phyloP scores from a whole-genome alignment of 2,888 invertebrate genomes.

The Melanchra persicariae region DNA sequence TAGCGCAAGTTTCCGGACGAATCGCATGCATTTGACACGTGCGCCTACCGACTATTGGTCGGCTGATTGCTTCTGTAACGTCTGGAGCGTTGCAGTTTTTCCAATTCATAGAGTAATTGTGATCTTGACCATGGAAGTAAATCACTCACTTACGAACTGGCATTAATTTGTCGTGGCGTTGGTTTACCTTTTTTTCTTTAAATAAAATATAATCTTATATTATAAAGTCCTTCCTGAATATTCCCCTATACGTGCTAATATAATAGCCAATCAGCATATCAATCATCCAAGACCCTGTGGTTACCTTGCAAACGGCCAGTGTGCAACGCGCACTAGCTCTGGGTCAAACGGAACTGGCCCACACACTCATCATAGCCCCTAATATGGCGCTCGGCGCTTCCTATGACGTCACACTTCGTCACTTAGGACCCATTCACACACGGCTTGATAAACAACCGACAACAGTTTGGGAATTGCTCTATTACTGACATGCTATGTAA shows the following conservation, averaged over 20 bases:
- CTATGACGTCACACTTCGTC: slow-evolving; percentile 59
- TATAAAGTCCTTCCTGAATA: too few relatives aligned
- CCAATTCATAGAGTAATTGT: background rate
- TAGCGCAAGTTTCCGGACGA: slow-evolving; percentile 71
- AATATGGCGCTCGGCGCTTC: slow-evolving; percentile 69
- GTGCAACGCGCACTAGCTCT: slow-evolving; percentile 40
- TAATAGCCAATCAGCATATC: background rate
- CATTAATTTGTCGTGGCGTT: background rate
- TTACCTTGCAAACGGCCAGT: slow-evolving; percentile 25
- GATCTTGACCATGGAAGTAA: slow-evolving; percentile 17
- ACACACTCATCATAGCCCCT: slow-evolving; percentile 67
- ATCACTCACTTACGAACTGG: background rate
- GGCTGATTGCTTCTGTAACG: slow-evolving; percentile 12
- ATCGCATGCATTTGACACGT: slow-evolving; percentile 64
- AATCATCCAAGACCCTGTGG: background rate
- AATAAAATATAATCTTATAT: too few relatives aligned
- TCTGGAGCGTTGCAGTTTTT: slow-evolving; percentile 24
- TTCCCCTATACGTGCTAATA: background rate
- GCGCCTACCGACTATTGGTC: slow-evolving; percentile 52
- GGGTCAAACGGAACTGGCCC: slow-evolving; percentile 72
- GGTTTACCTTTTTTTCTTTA: background rate
- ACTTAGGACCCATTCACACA: slow-evolving; percentile 54
- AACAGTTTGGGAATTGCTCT: slow-evolving; percentile 45
- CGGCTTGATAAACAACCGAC: slow-evolving; percentile 28
- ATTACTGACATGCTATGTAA: slow-evolving; percentile 39